phyloP scores from a whole-genome alignment of 2,797 vertebrate genomes.

The Kryptopterus vitreolus region DNA sequence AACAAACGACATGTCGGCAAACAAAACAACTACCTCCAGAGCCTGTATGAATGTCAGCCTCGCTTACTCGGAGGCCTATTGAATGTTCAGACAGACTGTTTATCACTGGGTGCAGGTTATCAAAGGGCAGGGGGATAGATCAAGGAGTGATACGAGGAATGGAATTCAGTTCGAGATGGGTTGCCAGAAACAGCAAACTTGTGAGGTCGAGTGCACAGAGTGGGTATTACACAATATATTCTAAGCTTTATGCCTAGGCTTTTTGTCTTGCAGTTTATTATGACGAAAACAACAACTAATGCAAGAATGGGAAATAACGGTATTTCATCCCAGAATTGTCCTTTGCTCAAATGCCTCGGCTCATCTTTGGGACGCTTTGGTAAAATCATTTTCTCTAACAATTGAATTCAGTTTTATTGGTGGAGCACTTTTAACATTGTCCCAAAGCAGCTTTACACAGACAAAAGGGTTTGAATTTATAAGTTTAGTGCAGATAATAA shows the following conservation, averaged over 20 bases:
- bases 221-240: neutral
- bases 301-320: neutral
- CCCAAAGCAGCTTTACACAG: too few species aligned
- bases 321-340: conserved; percentile 29
- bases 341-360: conserved; percentile 17
- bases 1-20: conserved; percentile 53
- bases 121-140: conserved; percentile 48
- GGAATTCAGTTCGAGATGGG: conserved; percentile 22
- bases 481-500: too few species aligned
- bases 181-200: neutral
- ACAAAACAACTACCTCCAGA: conserved; percentile 47
- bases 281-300: neutral
- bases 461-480: too few species aligned
- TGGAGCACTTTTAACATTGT: too few species aligned
- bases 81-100: conserved; percentile 43
- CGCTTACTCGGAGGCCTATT: conserved; percentile 39
- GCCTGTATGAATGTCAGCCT: conserved; percentile 38
- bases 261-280: neutral
- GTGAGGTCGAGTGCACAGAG: neutral
- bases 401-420: too few species aligned
- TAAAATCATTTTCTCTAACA: conserved; percentile 22
- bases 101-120: conserved; percentile 48
- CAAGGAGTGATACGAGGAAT: conserved; percentile 22
- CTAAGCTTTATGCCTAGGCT: neutral
- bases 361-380: conserved; percentile 18